These are phyloP conservation scores for Leptoclinus maculatus DNA, from an alignment of 2,797 vertebrate species.

Conservation along the genomic window DNA sequence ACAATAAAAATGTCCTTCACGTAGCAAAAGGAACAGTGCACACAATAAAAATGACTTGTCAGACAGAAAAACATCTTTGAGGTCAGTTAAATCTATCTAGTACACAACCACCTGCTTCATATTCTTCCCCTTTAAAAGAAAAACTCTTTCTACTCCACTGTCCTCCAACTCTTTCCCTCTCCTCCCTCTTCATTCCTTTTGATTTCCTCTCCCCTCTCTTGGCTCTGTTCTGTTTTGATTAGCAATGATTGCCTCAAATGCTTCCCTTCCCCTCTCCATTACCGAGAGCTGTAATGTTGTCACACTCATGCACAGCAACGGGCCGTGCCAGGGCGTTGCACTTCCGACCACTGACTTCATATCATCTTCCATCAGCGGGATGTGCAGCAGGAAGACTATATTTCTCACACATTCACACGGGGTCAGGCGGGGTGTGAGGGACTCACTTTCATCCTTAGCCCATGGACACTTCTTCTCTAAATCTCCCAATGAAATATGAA, in stretches of 20 bases:
- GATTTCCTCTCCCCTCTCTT: constrained; percentile 58
- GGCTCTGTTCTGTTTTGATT: constrained; percentile 63
- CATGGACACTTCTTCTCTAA: constrained; percentile 39
- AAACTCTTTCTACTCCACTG: constrained; percentile 19
- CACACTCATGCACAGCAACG: constrained; percentile 40
- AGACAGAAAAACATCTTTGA: constrained; percentile 9
- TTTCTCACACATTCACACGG: constrained; percentile 37
- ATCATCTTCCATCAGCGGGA: constrained; percentile 47
- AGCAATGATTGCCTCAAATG: constrained; percentile 66
- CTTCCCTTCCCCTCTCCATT: constrained; percentile 65
- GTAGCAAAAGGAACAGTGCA: not conserved
- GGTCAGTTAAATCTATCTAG: constrained; percentile 24
- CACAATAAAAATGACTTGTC: constrained; percentile 10
- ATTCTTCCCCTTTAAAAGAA: constrained; percentile 9
- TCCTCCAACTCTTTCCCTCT: constrained; percentile 29
- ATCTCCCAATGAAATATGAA: constrained; percentile 65
- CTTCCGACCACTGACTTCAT: constrained; percentile 32
- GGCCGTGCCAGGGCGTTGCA: constrained; percentile 40
- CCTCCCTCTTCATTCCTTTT: constrained; percentile 44
- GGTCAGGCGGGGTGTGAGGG: constrained; percentile 32
- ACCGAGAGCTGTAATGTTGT: constrained; percentile 63
- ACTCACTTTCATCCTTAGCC: constrained; percentile 59
- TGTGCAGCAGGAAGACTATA: constrained; percentile 52
- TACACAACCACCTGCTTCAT: constrained; percentile 9
- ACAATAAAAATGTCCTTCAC: not conserved